Conservation (phyloP, 1,140 invertebrate species). For the Lucilia cuprina region DNA sequence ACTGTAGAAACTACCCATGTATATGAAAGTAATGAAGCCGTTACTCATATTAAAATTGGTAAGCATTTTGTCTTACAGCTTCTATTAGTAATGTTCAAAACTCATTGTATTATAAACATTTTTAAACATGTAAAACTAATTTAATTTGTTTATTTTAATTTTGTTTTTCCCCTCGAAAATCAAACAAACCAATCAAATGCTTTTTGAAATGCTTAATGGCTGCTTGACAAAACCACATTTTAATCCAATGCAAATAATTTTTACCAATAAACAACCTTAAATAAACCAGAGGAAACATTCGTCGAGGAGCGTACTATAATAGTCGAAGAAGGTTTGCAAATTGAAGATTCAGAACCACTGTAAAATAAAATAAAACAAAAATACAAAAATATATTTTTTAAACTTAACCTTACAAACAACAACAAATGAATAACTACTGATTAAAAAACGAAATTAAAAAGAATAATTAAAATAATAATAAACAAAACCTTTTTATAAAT, state of each 20-base stretch:
- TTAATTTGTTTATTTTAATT: conserved; percentile 22
- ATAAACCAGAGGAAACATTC: conserved; percentile 59
- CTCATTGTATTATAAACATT: too few relatives aligned
- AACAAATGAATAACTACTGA: neutral
- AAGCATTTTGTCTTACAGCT: conserved; percentile 40
- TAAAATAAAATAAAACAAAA: conserved; percentile 43
- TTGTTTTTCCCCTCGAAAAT: neutral
- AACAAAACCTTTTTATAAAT: conserved; percentile 40
- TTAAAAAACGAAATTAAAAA: conserved; percentile 21
- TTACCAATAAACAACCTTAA: conserved; percentile 37
- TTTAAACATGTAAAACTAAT: conserved; percentile 12
- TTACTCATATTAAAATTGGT: conserved; percentile 62
- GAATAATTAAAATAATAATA: conserved; percentile 40
- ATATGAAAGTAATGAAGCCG: conserved; percentile 60
- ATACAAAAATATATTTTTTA: neutral
- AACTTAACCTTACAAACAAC: conserved; percentile 19
- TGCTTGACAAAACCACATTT: conserved; percentile 20
- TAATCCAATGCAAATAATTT: conserved; percentile 5
- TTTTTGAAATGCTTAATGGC: conserved; percentile 37
- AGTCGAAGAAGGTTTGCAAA: conserved; percentile 62
- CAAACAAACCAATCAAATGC: conserved; percentile 21
- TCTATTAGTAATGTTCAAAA: neutral
- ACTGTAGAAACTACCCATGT: conserved; percentile 61
- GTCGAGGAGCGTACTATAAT: conserved; percentile 61
- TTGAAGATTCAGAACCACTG: conserved; percentile 60